Percentiles rank a stretch among this genome's conserved stretches.
Evolutionary conservation across 1,140 invertebrate species (phyloP).

Genomic region (Teleopsis dalmanni): DNA sequence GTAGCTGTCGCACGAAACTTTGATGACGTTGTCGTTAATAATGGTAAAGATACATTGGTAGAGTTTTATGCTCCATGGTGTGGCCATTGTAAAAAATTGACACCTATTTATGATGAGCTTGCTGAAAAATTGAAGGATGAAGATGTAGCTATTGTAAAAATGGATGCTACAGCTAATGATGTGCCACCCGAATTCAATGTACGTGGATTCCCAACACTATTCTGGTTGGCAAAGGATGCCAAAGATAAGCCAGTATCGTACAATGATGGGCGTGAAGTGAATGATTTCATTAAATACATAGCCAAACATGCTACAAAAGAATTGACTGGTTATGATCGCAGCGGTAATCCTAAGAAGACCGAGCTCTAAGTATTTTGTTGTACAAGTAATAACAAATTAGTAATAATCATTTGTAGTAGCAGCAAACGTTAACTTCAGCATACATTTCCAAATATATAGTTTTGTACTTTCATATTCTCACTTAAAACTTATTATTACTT

Average conservation of each 20-base stretch:
- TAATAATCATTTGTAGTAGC: no score
- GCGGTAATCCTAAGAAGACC: conserved; percentile 73
- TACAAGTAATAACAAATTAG: no score
- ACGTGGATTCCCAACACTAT: conserved; percentile 94
- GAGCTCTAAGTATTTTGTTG: conserved; percentile 37
- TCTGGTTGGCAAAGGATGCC: conserved; percentile 82
- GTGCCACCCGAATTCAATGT: conserved; percentile 90
- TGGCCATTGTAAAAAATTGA: conserved; percentile 95
- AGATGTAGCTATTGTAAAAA: conserved; percentile 89
- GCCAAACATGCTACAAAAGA: conserved; percentile 85
- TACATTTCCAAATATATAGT: background rate
- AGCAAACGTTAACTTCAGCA: background rate
- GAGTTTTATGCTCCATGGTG: conserved; percentile 99
- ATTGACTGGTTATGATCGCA: conserved; percentile 80
- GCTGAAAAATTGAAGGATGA: conserved; percentile 85
- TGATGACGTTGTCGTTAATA: conserved; percentile 87
- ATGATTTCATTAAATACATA: conserved; percentile 96
- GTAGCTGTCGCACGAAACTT: conserved; percentile 96
- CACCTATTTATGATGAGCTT: conserved; percentile 90
- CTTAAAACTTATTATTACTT: no score
- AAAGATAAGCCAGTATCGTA: conserved; percentile 82
- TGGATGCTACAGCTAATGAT: conserved; percentile 98
- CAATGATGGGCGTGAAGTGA: conserved; percentile 87
- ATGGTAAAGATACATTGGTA: conserved; percentile 86
- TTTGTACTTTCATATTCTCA: no score